Base-by-base conservation (phyloP, 2,888 invertebrate genomes). In the Melanotus villosus region DNA sequence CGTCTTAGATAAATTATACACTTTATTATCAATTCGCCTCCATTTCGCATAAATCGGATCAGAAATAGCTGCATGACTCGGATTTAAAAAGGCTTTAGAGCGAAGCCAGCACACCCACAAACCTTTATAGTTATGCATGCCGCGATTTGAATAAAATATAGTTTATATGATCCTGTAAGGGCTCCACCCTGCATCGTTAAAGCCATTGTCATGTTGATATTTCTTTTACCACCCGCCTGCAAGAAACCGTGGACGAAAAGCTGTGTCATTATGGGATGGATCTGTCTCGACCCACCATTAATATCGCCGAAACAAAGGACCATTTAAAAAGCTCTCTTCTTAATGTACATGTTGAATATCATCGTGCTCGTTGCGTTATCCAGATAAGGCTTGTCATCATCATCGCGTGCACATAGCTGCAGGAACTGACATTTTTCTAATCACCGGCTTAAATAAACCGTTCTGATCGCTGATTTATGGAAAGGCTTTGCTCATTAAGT, bases 121-220 rank as follows among this genome's bases (percentile, higher is more conserved):
- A 56, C 38, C 14, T 36, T 58, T n/a, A 23, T 47, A 54, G 23
- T 34, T 57, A 68, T 32, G 38, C 38, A 59, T 63, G 68, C 71
- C 66, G 68, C 70, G 62, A 67, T 57, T 57, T 57, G 60, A 69
- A 68, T 68, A 68, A 68, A 56, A 68, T 64, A 52, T 68, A 52
- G 62, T 62, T 56, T 62, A 60, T 70, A 45, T 54, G 52, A 59
- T 54, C 64, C 59, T 23, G 38, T 21, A 41, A 59, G 68, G 41
- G 36, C 71, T 71, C 63, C 67, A 68, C 67, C 69, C 73, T 56
- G 59, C 65, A 71, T 70, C 72, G 69, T 69, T 73, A 72, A 70
- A 59, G 62, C 73, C 56, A 74, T 74, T 74, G 74, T 74, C 71
- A 71, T 74, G 72, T 69, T 73, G 74, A 73, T 74, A 71, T 69